Evolutionary conservation across 2,888 invertebrate species (phyloP), one percentile per base, ranked within the genome.

Genomic region (Cryptophagus acutangulus): DNA sequence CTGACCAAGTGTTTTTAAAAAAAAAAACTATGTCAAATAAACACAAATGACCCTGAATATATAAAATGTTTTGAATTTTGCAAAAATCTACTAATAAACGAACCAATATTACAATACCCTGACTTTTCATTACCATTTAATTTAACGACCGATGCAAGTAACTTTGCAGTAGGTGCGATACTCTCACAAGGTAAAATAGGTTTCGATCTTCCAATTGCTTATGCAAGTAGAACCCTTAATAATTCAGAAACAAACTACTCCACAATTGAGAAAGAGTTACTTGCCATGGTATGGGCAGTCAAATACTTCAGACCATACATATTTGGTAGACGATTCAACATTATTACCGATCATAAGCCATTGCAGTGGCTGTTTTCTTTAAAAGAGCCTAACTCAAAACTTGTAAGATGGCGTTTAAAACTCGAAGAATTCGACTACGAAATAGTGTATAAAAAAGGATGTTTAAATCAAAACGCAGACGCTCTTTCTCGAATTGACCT

Each of bases 161-260:
- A 40, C n/a, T 4, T 15, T n/a, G 40, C 36, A 2, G 3, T 52
- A 4, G 48, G 49, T 14, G 41, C 47, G 1, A 30, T 51, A 1
- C 34, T 51, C 31, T 41, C 34, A 9, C 47, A 51, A 43, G 47
- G 43, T 1, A 10, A 12, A 9, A 26, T 38, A 6, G 38, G 37
- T 1, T n/a, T 34, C 5, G 45, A 49, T 29, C 2, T 18, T 8
- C 48, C 45, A 9, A 28, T 49, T 2, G 38, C 36, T 33, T 49
- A 43, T 31, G 40, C 45, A 17, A 35, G 36, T n/a, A n/a, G 46
- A 16, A 48, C 36, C 5, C 18, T 43, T 8, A 49, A 29, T 8
- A 33, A 34, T 4, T n/a, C 45, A 8, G 43, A 40, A 38, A 15
- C 5, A 13, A 8, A 20, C 4, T 45, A 45, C 17, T 20, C 29